Percentiles rank a stretch among this genome's conserved stretches.
phyloP scores from a whole-genome alignment of 2,888 invertebrate genomes.

The Gymnoscelis rufifasciata region DNA sequence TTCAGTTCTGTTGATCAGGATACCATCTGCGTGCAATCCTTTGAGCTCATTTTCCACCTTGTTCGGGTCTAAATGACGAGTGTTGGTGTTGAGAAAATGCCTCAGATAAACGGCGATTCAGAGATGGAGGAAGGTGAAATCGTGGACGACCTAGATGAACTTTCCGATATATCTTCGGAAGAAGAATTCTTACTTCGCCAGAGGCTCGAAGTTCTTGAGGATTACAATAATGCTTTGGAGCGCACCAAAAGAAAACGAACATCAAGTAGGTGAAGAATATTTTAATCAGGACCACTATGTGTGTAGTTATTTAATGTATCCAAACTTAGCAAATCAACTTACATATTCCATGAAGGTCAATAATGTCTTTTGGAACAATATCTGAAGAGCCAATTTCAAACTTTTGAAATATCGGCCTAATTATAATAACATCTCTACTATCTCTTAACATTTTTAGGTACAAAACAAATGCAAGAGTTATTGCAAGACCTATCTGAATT shows the following conservation, averaged over 20 bases:
- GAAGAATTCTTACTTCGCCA: slow-evolving; percentile 69
- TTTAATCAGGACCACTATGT: neutral
- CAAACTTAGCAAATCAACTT: too few species aligned
- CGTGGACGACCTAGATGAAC: slow-evolving; percentile 60
- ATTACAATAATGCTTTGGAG: slow-evolving; percentile 71
- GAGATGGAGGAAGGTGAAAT: slow-evolving; percentile 77
- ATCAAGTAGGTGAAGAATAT: slow-evolving; percentile 39
- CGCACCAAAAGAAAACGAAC: slow-evolving; percentile 65
- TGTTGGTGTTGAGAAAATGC: slow-evolving; percentile 40
- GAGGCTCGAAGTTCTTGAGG: slow-evolving; percentile 67
- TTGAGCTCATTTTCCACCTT: neutral
- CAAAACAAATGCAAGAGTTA: slow-evolving; percentile 36
- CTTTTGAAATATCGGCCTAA: too few species aligned
- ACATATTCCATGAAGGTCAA: too few species aligned
- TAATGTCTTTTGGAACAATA: too few species aligned
- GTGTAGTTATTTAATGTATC: too few species aligned
- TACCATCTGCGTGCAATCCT: slow-evolving; percentile 10
- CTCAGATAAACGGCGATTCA: slow-evolving; percentile 49
- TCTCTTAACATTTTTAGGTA: slow-evolving; percentile 39
- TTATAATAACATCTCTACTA: too few species aligned
- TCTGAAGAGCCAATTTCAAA: too few species aligned
- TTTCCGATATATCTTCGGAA: slow-evolving; percentile 72
- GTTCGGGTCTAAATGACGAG: slow-evolving; percentile 47
- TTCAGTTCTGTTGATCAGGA: too few species aligned
- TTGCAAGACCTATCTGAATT: slow-evolving; percentile 54